Evolutionary conservation across 2,797 vertebrate genomes (phyloP).

Genomic region (Emydoidea blandingii): DNA sequence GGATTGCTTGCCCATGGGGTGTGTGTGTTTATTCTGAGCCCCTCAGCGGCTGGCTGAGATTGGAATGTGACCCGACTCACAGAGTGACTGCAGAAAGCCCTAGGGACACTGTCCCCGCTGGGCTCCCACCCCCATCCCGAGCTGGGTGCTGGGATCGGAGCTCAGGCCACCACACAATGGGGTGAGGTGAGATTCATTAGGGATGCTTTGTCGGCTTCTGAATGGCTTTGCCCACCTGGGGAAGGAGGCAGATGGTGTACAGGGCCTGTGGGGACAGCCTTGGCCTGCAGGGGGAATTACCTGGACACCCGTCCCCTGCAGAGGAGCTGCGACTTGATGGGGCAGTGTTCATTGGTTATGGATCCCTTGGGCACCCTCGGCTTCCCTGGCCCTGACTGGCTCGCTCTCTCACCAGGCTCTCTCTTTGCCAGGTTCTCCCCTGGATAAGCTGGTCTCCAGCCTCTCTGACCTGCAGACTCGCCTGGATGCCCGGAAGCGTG

Average conservation of each 20-base stretch:
- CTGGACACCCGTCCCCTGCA: background rate
- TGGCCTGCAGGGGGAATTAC: no score
- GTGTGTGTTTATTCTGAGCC: background rate
- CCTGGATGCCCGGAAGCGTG: slow-evolving; percentile 72
- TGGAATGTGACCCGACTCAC: background rate
- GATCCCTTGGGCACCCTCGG: background rate
- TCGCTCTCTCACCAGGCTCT: rapidly evolving
- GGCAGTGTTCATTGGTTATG: background rate
- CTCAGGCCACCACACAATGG: background rate
- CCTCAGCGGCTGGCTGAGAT: background rate
- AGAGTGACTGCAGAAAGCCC: background rate
- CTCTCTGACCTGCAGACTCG: slow-evolving; percentile 77
- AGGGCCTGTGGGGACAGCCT: background rate
- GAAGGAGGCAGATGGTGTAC: rapidly evolving
- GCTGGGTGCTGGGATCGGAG: background rate
- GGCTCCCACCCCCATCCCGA: background rate
- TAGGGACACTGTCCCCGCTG: background rate
- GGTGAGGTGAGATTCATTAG: background rate
- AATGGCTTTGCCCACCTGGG: background rate
- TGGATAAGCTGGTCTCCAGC: slow-evolving; percentile 80
- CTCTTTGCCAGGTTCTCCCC: slow-evolving; percentile 59
- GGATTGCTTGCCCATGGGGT: background rate
- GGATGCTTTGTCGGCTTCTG: background rate
- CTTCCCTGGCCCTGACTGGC: background rate
- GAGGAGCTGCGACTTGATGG: background rate